Evolutionary conservation across 2,113 vertebrate genomes (phyloP), one percentile per base, ranked within the genome.

Genomic region (Cyphomyrus plagiostoma): DNA sequence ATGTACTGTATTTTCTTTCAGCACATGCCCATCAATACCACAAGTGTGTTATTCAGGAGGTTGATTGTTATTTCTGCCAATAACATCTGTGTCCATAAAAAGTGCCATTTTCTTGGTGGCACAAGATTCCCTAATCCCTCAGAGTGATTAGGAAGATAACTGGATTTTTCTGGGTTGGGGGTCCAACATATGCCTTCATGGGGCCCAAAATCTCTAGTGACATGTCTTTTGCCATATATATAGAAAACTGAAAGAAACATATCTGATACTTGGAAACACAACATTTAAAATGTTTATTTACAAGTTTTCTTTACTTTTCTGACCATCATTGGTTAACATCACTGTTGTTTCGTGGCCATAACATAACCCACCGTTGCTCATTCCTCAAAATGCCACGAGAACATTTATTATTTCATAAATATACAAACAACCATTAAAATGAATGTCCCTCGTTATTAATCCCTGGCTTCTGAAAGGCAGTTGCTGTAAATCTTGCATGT

Each of bases 381-480:
- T 46, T 46, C 39, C 82, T 84, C 58, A 85, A 85, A 85, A 85
- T 85, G 23, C 45, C 7, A 85, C 9, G 17, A 49, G 82, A 85
- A 85, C 17, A 85, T 85, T 85, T 85, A 3, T 49, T 48, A 39
- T 84, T n/a, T 48, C 82, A 49, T 46, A 85, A 85, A 46, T 85
- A 85, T 26, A 85, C n/a, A 84, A 84, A 48, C 82, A n/a, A 23
- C 42, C 82, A 48, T 85, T 49, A 85, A 85, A 85, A 85, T 49
- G 10, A 4, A 85, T 5, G 5, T 84, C 21, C 46, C 3, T 23
- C 3, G 15, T 11, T 49, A n/a, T 48, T 21, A 46, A 85, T n/a
- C 13, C 82, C 9, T 49, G 82, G 19, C 39, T 48, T n/a, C 23
- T 85, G 23, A 23, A 9, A 85, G 46, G 42, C 21, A 85, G 82